Evolutionary conservation across 1,140 invertebrate genomes (phyloP).

Genomic region (Lepidurus apus): DNA sequence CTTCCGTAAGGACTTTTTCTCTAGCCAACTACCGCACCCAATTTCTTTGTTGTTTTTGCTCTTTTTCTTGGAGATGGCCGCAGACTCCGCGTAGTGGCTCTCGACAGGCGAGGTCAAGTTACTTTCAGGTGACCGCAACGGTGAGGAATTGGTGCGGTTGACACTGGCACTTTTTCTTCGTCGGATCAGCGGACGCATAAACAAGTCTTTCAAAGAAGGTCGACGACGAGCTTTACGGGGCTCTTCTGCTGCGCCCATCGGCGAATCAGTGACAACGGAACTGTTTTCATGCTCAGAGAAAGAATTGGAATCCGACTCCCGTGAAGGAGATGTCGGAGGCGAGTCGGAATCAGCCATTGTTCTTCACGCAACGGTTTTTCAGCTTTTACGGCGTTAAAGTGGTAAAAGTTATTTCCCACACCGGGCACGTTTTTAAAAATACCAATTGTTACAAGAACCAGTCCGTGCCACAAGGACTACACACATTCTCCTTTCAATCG

Average conservation of each 20-base stretch:
- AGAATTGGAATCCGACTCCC: conserved; percentile 23
- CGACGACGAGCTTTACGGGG: conserved; percentile 21
- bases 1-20: conserved; percentile 29
- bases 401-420: background rate
- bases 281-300: background rate
- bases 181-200: conserved; percentile 25
- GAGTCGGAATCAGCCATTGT: conserved; percentile 12
- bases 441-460: background rate
- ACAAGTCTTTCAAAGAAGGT: conserved; percentile 30
- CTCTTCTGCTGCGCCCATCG: background rate
- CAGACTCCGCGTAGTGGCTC: background rate
- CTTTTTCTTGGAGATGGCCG: conserved; percentile 24
- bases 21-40: conserved; percentile 31
- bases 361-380: background rate
- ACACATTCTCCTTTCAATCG: background rate
- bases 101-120: conserved; percentile 15
- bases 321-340: background rate
- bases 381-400: background rate
- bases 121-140: conserved; percentile 10
- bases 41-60: conserved; percentile 18
- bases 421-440: background rate
- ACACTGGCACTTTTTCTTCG: background rate
- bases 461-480: conserved; percentile 11
- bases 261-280: background rate
- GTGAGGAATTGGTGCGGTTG: background rate